These are phyloP conservation scores for Calvadosia cruxmelitensis DNA, from an alignment of 30 jellyfish, hydroid and myxozoan species.

Conservation along the genomic window DNA sequence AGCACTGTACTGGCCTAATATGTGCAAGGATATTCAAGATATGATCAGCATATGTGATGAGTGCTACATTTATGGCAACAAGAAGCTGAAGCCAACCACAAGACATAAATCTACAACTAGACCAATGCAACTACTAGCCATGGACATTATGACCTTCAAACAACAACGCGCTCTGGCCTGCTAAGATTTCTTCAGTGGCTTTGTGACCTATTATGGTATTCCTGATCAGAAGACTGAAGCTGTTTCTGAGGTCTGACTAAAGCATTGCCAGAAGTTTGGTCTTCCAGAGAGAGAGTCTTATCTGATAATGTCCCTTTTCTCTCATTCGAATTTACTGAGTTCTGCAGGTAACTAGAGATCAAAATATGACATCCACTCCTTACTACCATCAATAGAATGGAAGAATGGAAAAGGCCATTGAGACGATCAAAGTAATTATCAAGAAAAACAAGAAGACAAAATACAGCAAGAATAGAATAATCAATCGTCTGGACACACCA, in stretches of 20 bases:
- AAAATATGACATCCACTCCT: neutral
- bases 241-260: neutral
- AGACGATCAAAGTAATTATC: conserved; percentile 6
- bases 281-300: conserved; percentile 5
- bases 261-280: conserved; percentile 8
- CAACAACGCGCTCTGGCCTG: conserved; percentile 6
- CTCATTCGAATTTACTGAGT: neutral
- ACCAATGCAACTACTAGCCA: conserved; percentile 2
- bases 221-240: neutral
- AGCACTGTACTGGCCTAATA: conserved; percentile 16
- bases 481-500: neutral
- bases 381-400: conserved; percentile 14
- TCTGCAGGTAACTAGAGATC: conserved; percentile 9
- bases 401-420: neutral
- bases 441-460: neutral
- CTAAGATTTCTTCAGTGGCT: conserved; percentile 4
- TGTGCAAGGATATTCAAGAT: neutral
- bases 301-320: conserved; percentile 7
- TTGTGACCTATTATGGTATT: neutral
- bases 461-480: neutral
- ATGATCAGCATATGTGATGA: conserved; percentile 5
- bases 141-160: conserved; percentile 10
- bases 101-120: conserved; percentile 2
- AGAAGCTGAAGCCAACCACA: conserved; percentile 12
- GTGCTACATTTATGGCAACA: conserved; percentile 9